Evolutionary conservation across 1,140 invertebrate species (phyloP).

Genomic region (Colletes latitarsis): DNA sequence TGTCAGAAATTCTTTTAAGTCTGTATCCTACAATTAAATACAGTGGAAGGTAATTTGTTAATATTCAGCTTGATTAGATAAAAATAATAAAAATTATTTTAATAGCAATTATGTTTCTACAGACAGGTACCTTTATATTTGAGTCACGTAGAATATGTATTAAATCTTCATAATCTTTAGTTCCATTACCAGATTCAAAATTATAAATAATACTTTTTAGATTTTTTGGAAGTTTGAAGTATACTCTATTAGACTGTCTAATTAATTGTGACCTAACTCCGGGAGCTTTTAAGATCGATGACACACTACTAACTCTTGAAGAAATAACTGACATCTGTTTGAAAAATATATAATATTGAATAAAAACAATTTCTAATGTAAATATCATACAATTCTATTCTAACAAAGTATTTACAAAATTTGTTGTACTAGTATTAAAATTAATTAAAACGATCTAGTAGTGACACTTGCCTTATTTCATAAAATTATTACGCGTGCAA

Average conservation of each 20-base stretch:
- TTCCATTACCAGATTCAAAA: slow-evolving; percentile 64
- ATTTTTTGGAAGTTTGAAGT: slow-evolving; percentile 74
- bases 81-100: neutral
- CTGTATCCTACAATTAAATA: slow-evolving; percentile 80
- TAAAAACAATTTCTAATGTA: neutral
- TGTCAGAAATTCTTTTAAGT: slow-evolving; percentile 81
- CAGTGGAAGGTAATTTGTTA: slow-evolving; percentile 1
- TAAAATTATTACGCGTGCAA: neutral
- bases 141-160: slow-evolving; percentile 75
- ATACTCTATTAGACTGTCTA: slow-evolving; percentile 66
- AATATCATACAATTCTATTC: neutral
- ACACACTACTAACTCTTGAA: slow-evolving; percentile 73
- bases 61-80: slow-evolving; percentile 1
- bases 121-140: slow-evolving; percentile 67
- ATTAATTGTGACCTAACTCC: slow-evolving; percentile 66
- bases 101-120: neutral
- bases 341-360: slow-evolving; percentile 24
- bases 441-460: neutral
- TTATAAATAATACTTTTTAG: slow-evolving; percentile 71
- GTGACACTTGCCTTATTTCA: neutral
- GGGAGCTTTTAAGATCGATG: slow-evolving; percentile 74
- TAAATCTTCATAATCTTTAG: slow-evolving; percentile 76
- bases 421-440: neutral
- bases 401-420: neutral
- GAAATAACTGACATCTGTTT: slow-evolving; percentile 78